A percentile compares a stretch with the other conserved stretches of the same genome.
phyloP scores from a whole-genome alignment of 2,113 vertebrate species.

The Lophura nycthemera region DNA sequence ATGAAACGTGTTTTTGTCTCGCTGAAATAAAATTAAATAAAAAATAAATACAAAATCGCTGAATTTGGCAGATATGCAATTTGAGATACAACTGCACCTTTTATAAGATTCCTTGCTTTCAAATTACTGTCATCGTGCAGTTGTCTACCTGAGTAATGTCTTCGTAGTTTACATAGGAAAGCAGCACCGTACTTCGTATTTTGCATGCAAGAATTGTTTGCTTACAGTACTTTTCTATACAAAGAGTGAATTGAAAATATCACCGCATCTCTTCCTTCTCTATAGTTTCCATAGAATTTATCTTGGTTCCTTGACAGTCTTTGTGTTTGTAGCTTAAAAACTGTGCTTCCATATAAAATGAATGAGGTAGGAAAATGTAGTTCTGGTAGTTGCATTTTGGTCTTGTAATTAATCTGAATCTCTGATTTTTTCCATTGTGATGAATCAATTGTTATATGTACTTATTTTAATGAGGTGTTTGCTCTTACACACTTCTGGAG shows the following conservation, averaged over 20 bases:
- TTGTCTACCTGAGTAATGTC: background rate
- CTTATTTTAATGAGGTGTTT: background rate
- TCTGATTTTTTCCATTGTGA: background rate
- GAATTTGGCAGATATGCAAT: background rate
- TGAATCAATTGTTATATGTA: background rate
- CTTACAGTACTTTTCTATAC: background rate
- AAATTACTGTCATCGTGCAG: background rate
- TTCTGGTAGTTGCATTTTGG: background rate
- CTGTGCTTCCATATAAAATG: background rate
- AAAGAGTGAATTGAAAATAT: background rate
- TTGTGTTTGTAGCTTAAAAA: background rate
- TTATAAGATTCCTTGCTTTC: background rate
- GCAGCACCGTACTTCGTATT: background rate
- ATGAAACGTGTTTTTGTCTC: background rate
- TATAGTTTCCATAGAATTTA: background rate
- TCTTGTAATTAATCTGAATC: background rate
- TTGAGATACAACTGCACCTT: background rate
- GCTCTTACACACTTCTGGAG: background rate
- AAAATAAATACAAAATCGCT: background rate
- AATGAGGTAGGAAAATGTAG: background rate
- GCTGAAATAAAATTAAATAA: background rate
- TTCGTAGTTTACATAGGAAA: background rate
- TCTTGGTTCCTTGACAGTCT: background rate
- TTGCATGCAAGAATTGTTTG: background rate
- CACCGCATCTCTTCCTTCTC: background rate